Conservation (phyloP, 30 jellyfish, hydroid and myxozoan species). For the Morbakka virulenta region DNA sequence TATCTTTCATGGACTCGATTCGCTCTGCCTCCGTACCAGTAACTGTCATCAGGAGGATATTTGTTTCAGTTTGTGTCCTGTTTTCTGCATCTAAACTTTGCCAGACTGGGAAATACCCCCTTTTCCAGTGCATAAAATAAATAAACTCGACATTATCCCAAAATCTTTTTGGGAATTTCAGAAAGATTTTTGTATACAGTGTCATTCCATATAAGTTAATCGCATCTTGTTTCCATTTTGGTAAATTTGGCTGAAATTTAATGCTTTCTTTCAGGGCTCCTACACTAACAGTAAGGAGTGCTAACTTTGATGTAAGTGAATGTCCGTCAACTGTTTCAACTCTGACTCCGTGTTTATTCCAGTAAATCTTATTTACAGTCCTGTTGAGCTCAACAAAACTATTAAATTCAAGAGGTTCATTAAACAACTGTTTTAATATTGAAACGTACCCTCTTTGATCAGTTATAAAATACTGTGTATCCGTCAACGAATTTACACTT, state of each 20-base stretch:
- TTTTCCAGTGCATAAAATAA: conserved; percentile 17
- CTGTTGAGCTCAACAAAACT: conserved; percentile 2
- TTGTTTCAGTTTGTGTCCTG: conserved; percentile 15
- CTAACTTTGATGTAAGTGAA: conserved; percentile 21
- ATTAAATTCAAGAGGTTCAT: not conserved
- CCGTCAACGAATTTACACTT: conserved; percentile 9
- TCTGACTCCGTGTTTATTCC: conserved; percentile 46
- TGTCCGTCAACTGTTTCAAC: conserved; percentile 29
- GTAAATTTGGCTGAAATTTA: conserved; percentile 48
- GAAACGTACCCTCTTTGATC: conserved; percentile 38
- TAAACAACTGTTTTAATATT: conserved; percentile 3
- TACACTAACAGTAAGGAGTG: conserved; percentile 50
- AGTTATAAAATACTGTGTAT: conserved; percentile 44
- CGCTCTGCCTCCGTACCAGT: conserved; percentile 37
- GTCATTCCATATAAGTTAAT: conserved; percentile 36
- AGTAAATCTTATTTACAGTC: conserved; percentile 18
- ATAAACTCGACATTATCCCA: conserved; percentile 73
- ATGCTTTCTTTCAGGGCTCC: conserved; percentile 47
- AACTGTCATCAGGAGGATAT: conserved; percentile 34
- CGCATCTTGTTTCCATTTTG: conserved; percentile 61
- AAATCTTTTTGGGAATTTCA: conserved; percentile 43
- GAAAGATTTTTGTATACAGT: conserved; percentile 54
- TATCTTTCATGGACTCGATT: conserved; percentile 17
- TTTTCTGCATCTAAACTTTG: conserved; percentile 66
- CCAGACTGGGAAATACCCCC: conserved; percentile 65